Evolutionary conservation across 2,888 invertebrate species (phyloP), one percentile per base, ranked within the genome.

Genomic region (Cabera pusaria): DNA sequence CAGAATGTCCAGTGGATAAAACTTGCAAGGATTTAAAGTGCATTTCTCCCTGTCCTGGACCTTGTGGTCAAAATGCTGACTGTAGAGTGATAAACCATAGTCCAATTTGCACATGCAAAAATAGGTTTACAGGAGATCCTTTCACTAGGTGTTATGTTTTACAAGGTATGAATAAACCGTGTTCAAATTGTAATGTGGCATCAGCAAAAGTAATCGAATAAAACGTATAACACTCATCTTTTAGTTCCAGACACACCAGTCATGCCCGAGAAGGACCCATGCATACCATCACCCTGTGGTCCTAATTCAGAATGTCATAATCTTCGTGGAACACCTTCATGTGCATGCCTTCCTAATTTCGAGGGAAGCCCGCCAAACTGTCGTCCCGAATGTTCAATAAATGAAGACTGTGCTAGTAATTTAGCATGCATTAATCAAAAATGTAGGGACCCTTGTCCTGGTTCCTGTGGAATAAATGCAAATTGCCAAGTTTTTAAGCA

Each of bases 51-150:
- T 95, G 94, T 52, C 91, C 92, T 26, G 93, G 93, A 24, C 90
- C 93, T 5, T 95, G 95, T 65, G 95, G 94, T 17, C 80, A 90
- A 45, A 93, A 93, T 63, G 88, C 94, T 10, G 88, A 92, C 24
- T 95, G 95, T 65, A 90, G 91, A 73, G 93, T 94, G 0, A 91
- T 93, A 27, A 93, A 94, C 68, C 93, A 93, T 62, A 93, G 92
- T 59, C 93, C 93, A 1, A 93, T 93, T 56, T 93, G 93, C 59
- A 91, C 91, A 43, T 95, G 95, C 66, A 84, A 86, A 49, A 73
- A 75, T 29, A 91, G 91, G 51, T 80, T 80, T 51, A 91, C 91
- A 8, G 93, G 93, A 36, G 92, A 93, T 83, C 92, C 94, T 14
- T 93, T 93, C 56, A 90, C 91, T 0, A 90, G 90, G 56, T 94